A percentile compares a stretch with the other conserved stretches of the same genome.
Evolutionary conservation across 1,140 invertebrate genomes (phyloP).

Genomic region (Drosophila baimaii): DNA sequence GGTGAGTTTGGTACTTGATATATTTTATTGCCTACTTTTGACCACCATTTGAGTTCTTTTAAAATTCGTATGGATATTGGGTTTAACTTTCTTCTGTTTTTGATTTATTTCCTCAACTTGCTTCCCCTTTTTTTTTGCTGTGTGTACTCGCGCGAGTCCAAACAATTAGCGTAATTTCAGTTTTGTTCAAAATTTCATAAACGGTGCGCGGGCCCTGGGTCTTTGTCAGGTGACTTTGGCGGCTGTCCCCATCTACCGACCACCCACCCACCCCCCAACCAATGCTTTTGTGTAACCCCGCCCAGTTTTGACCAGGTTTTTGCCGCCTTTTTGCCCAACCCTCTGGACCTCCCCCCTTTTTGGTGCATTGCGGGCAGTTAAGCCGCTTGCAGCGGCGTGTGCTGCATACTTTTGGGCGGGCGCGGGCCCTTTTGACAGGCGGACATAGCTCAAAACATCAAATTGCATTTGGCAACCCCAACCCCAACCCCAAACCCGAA

Average conservation of each 20-base stretch:
- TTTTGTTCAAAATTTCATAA: slow-evolving; percentile 84
- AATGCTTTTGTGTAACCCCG: too few relatives aligned
- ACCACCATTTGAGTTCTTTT: too few relatives aligned
- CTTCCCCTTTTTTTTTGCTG: slow-evolving; percentile 1
- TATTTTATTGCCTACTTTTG: not conserved
- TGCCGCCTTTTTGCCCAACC: not conserved
- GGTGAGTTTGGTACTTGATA: too few relatives aligned
- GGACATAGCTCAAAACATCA: slow-evolving; percentile 36
- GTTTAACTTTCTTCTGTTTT: too few relatives aligned
- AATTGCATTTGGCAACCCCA: slow-evolving; percentile 36
- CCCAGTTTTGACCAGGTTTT: slow-evolving; percentile 27
- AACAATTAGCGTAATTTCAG: slow-evolving; percentile 84
- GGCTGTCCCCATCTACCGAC: not conserved
- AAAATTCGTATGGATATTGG: too few relatives aligned
- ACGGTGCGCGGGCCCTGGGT: slow-evolving; percentile 39
- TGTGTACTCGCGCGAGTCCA: slow-evolving; percentile 43
- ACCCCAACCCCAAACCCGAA: not conserved
- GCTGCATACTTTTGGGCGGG: slow-evolving; percentile 69
- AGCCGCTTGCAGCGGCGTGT: slow-evolving; percentile 44
- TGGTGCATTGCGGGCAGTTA: slow-evolving; percentile 47
- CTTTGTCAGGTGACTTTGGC: slow-evolving; percentile 34
- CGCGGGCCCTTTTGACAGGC: slow-evolving; percentile 58
- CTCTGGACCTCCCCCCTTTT: not conserved
- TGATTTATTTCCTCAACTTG: too few relatives aligned
- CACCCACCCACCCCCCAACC: not conserved